phyloP scores from a whole-genome alignment of 1,140 invertebrate genomes.

The Rhynchophorus ferrugineus region DNA sequence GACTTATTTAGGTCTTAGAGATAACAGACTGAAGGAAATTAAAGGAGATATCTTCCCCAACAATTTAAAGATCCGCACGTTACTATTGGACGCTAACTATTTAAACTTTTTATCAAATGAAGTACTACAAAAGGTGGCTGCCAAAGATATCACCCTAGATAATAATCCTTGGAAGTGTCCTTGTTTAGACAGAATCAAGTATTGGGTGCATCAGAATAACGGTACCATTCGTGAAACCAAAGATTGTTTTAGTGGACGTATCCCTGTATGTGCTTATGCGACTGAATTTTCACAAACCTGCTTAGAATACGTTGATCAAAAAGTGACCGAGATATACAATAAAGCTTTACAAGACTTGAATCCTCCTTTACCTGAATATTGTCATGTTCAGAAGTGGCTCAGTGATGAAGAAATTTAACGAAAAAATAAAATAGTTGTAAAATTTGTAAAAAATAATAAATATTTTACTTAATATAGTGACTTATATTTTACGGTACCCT shows the following conservation, averaged over 20 bases:
- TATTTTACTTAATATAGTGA: too few relatives aligned
- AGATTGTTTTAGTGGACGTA: neutral
- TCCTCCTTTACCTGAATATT: neutral
- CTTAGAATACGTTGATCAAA: constrained; percentile 11
- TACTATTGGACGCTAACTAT: constrained; percentile 20
- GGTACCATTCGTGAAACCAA: neutral
- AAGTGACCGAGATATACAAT: constrained; percentile 1
- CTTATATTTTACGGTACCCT: too few relatives aligned
- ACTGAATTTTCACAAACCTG: constrained; percentile 9
- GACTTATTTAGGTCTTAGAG: constrained; percentile 17
- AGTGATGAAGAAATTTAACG: too few relatives aligned
- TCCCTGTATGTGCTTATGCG: constrained; percentile 16
- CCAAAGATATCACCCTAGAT: constrained; percentile 14
- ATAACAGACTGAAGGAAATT: constrained; percentile 20
- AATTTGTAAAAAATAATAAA: too few relatives aligned
- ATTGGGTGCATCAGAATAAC: constrained; percentile 15
- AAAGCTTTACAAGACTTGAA: neutral
- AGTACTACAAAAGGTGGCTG: constrained; percentile 15
- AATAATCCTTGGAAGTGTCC: constrained; percentile 24
- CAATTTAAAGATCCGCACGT: constrained; percentile 8
- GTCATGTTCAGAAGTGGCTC: too few relatives aligned
- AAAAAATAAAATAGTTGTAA: too few relatives aligned
- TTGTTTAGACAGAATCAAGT: constrained; percentile 16
- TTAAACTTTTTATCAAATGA: constrained; percentile 22
- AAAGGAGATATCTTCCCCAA: constrained; percentile 22